Conservation (phyloP, 2,888 invertebrate species). For the Pseudococcus longispinus region DNA sequence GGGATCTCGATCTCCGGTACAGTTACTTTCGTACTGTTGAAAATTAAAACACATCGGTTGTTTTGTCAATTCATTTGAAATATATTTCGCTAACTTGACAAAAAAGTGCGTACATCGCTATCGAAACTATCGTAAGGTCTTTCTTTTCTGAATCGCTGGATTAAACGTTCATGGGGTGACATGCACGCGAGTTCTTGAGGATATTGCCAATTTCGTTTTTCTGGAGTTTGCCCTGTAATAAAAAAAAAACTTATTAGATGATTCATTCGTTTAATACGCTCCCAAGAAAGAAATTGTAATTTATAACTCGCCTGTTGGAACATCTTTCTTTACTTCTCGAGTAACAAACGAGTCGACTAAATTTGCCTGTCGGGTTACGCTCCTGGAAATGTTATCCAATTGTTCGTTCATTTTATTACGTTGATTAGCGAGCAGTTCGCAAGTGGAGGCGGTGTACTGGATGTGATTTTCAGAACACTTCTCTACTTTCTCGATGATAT, state of each 20-base stretch:
- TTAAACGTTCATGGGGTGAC: constrained; percentile 49
- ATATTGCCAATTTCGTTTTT: constrained; percentile 39
- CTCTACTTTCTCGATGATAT: neutral
- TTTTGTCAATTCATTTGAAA: neutral
- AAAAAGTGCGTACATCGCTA: neutral
- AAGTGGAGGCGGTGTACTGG: neutral
- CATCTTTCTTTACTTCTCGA: constrained; percentile 30
- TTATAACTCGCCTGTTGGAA: constrained; percentile 11
- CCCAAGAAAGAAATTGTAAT: no score
- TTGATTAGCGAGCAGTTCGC: neutral
- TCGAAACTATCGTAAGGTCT: constrained; percentile 51
- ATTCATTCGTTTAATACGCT: neutral
- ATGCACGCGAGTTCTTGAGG: constrained; percentile 45
- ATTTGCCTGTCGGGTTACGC: constrained; percentile 9
- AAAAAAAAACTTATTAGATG: neutral
- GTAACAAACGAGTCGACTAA: constrained; percentile 23
- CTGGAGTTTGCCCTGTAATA: constrained; percentile 52
- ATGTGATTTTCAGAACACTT: neutral
- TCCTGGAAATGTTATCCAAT: neutral
- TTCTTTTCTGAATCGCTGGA: constrained; percentile 46
- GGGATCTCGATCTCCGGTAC: neutral
- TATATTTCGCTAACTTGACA: neutral
- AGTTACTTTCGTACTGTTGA: neutral
- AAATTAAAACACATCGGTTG: neutral
- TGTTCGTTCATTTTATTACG: neutral